phyloP scores from a whole-genome alignment of 2,113 vertebrate species.

The Platysternon megacephalum region DNA sequence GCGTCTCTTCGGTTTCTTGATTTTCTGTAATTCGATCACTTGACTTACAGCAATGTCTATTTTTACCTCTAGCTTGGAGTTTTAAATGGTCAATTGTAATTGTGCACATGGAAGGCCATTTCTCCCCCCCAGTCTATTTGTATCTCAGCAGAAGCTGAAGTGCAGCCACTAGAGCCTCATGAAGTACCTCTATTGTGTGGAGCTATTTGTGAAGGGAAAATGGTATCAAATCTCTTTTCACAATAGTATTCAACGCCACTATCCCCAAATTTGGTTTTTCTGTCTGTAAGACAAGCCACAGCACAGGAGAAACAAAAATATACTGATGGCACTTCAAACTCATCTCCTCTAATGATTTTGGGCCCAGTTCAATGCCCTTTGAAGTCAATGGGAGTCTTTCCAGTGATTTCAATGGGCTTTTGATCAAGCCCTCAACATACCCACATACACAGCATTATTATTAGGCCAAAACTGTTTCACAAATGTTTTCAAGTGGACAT shows the following conservation, averaged over 20 bases:
- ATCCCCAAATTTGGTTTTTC: no score
- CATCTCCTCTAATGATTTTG: neutral
- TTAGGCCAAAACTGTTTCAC: neutral
- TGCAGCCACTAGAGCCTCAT: neutral
- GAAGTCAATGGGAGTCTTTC: neutral
- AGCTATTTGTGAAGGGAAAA: conserved; percentile 38
- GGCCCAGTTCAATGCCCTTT: neutral
- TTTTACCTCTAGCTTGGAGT: conserved; percentile 47
- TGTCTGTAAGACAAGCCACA: neutral
- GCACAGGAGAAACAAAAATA: neutral
- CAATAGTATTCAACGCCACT: neutral
- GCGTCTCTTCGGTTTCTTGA: conserved; percentile 61
- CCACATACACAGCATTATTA: neutral
- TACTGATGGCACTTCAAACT: neutral
- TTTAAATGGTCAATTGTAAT: conserved; percentile 72
- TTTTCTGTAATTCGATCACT: conserved; percentile 67
- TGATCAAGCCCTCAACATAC: neutral
- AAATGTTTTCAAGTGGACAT: neutral
- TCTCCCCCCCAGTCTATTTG: conserved; percentile 15
- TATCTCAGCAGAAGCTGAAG: conserved; percentile 50
- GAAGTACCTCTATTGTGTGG: conserved; percentile 18
- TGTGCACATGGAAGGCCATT: conserved; percentile 46
- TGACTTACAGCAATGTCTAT: conserved; percentile 40
- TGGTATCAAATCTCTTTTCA: neutral
- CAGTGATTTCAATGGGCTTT: neutral